A percentile compares a stretch with the other conserved stretches of the same genome.
phyloP scores from a whole-genome alignment of 2,888 invertebrate genomes.

The Agrotis exclamationis region DNA sequence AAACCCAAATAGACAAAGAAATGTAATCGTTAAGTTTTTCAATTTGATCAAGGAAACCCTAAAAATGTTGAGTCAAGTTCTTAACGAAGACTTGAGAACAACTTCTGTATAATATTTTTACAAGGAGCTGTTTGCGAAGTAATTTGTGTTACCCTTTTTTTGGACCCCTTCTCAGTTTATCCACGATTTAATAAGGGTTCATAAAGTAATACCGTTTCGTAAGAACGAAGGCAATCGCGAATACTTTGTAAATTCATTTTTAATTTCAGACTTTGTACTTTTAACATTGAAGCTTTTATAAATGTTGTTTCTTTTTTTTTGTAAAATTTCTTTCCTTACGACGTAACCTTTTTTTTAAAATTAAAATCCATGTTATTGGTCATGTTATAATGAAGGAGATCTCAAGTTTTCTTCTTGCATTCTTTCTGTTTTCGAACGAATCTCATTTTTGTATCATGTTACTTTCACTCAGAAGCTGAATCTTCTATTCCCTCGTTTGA shows the following conservation, averaged over 20 bases:
- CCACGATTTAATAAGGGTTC: conserved; percentile 77
- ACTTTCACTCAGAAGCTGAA: no score
- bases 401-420: no score
- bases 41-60: conserved; percentile 11
- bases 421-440: no score
- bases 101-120: conserved; percentile 58
- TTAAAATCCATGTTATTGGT: background rate
- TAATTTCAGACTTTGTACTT: conserved; percentile 37
- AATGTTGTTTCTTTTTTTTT: conserved; percentile 5
- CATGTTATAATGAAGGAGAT: background rate
- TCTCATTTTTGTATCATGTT: no score
- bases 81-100: conserved; percentile 33
- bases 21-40: conserved; percentile 23
- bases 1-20: background rate
- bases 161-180: conserved; percentile 69
- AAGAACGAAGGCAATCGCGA: conserved; percentile 40
- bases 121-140: conserved; percentile 72
- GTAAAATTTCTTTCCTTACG: background rate
- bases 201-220: conserved; percentile 63
- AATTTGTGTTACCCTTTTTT: conserved; percentile 77
- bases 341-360: no score
- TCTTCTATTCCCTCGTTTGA: no score
- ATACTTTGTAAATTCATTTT: conserved; percentile 51
- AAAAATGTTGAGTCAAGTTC: conserved; percentile 47
- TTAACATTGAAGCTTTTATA: conserved; percentile 6